Percentiles rank a stretch among this genome's conserved stretches.
phyloP scores from a whole-genome alignment of 2,888 invertebrate species.

The Heliconius aoede region DNA sequence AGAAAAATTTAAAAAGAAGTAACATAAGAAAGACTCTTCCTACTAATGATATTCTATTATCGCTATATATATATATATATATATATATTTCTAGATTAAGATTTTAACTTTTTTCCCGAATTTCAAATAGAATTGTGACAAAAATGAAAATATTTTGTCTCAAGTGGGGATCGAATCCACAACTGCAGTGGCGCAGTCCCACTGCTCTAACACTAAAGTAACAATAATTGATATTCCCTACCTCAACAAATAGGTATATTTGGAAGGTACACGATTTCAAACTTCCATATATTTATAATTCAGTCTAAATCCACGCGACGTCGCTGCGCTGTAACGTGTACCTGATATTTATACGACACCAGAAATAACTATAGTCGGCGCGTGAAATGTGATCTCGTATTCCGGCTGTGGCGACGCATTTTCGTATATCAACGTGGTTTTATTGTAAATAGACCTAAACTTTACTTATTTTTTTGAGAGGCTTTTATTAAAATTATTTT shows the following conservation, averaged over 20 bases:
- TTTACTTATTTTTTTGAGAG: background rate
- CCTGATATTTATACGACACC: constrained; percentile 20
- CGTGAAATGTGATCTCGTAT: constrained; percentile 33
- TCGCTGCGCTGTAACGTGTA: constrained; percentile 8
- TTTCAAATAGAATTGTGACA: background rate
- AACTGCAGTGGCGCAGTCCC: background rate
- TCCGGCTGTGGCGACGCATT: background rate
- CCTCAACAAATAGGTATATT: background rate
- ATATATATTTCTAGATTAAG: too few relatives aligned
- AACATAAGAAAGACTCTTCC: too few relatives aligned
- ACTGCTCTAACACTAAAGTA: background rate
- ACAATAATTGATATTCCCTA: background rate
- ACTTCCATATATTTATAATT: constrained; percentile 18
- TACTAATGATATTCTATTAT: too few relatives aligned
- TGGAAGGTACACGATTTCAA: background rate
- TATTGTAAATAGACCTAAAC: background rate
- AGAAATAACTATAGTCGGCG: constrained; percentile 31
- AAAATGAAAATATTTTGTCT: background rate
- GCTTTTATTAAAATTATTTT: background rate
- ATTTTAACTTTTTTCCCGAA: fast-evolving
- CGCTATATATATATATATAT: too few relatives aligned
- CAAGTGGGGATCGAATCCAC: background rate
- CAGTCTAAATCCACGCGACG: constrained; percentile 11
- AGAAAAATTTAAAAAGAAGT: too few relatives aligned
- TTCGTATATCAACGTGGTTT: background rate